phyloP scores from a whole-genome alignment of 2,888 invertebrate species.

The Phyllotreta striolata region DNA sequence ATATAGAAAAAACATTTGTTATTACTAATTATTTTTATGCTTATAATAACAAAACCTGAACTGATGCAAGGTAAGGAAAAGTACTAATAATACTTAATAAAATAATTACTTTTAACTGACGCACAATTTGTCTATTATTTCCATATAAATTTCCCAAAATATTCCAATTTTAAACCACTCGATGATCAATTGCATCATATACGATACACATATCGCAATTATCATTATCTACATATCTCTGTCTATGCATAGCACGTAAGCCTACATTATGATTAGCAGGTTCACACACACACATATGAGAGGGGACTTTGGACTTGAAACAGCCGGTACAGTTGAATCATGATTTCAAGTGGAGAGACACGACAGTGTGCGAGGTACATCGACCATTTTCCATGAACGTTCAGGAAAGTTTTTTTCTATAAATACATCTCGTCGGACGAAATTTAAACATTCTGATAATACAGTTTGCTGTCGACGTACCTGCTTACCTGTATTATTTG shows the following conservation, averaged over 20 bases:
- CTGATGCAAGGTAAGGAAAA: too few species aligned
- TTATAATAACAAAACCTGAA: too few species aligned
- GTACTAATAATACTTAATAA: too few species aligned
- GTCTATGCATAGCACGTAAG: neutral
- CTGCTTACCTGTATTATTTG: neutral
- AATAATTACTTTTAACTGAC: too few species aligned
- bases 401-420: slow-evolving; percentile 23
- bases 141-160: too few species aligned
- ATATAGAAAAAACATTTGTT: too few species aligned
- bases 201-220: too few species aligned
- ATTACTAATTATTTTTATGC: too few species aligned
- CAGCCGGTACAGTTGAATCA: slow-evolving; percentile 30
- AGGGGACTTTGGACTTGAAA: slow-evolving; percentile 26
- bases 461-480: slow-evolving; percentile 8
- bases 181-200: too few species aligned
- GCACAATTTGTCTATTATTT: too few species aligned
- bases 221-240: too few species aligned
- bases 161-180: too few species aligned
- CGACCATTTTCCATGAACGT: slow-evolving; percentile 27
- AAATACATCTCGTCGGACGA: slow-evolving; percentile 19
- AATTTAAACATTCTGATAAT: slow-evolving; percentile 2
- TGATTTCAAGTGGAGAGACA: slow-evolving; percentile 13
- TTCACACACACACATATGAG: neutral
- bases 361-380: slow-evolving; percentile 20
- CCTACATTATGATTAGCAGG: neutral